Base-by-base conservation (phyloP, 2,888 invertebrate species). In the Zygaena filipendulae region DNA sequence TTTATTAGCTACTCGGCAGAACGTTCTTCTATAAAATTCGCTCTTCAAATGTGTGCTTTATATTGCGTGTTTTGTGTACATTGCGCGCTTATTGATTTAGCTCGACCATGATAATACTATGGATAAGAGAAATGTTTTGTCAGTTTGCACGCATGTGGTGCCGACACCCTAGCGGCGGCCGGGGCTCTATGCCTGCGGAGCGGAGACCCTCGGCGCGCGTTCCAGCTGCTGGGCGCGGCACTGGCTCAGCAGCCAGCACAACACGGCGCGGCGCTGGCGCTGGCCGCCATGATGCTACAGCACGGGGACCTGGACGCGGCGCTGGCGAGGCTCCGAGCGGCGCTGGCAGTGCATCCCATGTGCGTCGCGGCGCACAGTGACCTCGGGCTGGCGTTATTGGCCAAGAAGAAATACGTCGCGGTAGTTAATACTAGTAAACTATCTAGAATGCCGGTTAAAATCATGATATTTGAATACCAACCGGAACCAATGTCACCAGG, bases 141-240 rank as follows among this genome's bases (percentile, higher is more conserved):
- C 32, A 64, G 72, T 1, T 43, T 45, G 0, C 57, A 71, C 28
- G 68, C 70, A 0, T 79, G 80, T 31, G 59, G 83, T 27, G 72
- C 83, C 28, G 63, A 83, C 39, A 69, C 82, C n/a, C 39, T 83
- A 41, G 74, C 77, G 1, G 64, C 82, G 35, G 74, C 84, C 34
- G 64, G 83, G 12, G 62, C 83, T 6, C 48, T 83, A 31, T 62
- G 81, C 23, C 58, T 83, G 32, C 44, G 82, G 49, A 59, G 81
- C 50, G 68, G 79, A 18, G 64, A 82, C 38, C 61, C 80, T 32
- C 63, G 79, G 4, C 61, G 71, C 32, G 68, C 84, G 35, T 72
- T 84, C 64, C 74, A 84, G 57, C 59, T 84, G 36, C 53, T 84
- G 14, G 74, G 83, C 35, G 71, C 83, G 43, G 75, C 84, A 31